Evolutionary conservation across 2,797 vertebrate genomes (phyloP), one percentile per base, ranked within the genome.

Genomic region (Astyanax mexicanus): DNA sequence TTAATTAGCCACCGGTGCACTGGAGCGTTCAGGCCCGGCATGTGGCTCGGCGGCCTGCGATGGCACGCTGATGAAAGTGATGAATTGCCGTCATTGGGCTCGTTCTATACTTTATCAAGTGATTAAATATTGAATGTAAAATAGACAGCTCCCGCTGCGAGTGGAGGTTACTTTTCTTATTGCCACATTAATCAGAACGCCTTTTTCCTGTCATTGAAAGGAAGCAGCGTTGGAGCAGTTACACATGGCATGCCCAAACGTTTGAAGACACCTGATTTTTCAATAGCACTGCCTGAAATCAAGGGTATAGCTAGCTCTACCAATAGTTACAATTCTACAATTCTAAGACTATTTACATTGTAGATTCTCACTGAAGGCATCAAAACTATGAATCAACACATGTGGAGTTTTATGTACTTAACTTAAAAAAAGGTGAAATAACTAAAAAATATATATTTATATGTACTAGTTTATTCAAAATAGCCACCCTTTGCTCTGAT

Each of bases 51-150:
- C 15, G 27, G 78, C 70, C 74, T 42, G 45, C 57, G 66, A 58
- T 66, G 72, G 58, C 74, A 54, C 74, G 66, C 62, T 52, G 80
- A 75, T 79, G 76, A 79, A 75, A 75, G 62, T 77, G 80, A 78
- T 79, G 80, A 79, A 81, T 81, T 66, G 72, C 61, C 32, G 72
- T 79, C 72, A 72, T 55, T 47, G 76, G 68, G 72, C 72, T 81
- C 75, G 61, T 70, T 83, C 70, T 68, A 67, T 67, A 83, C 69
- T 71, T 69, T 77, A 72, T 82, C 65, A 77, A 69, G 69, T 75
- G 57, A 80, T 78, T 70, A 83, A 72, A 83, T 80, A 80, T 83
- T 78, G 78, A 74, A 76, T 82, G 77, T 73, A 77, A 79, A 79
- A 79, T 76, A 82, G 78, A 82, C 77, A 80, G 74, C 77, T 76